Evolutionary conservation across 2,113 vertebrate genomes (phyloP).

Genomic region (Xiphophorus hellerii): DNA sequence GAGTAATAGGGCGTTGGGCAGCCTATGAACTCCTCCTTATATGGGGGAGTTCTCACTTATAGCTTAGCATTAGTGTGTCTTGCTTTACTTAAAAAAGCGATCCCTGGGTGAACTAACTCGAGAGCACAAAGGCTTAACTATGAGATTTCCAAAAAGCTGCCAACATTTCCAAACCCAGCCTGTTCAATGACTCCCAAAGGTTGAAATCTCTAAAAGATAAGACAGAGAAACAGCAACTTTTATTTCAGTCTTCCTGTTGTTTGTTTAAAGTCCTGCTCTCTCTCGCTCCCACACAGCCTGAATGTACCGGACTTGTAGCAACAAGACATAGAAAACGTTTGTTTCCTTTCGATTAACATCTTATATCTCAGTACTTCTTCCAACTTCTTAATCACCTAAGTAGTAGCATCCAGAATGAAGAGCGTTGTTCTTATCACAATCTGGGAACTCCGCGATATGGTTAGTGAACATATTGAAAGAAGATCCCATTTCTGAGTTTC

Average conservation of each 20-base stretch:
- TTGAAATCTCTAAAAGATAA: background rate
- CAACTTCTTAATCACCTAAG: too few species aligned
- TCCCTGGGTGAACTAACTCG: too few species aligned
- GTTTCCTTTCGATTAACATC: background rate
- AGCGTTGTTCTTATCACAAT: background rate
- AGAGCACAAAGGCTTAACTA: too few species aligned
- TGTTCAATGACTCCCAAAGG: background rate
- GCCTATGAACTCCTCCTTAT: constrained; percentile 63
- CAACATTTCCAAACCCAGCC: background rate
- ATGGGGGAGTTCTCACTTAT: constrained; percentile 43
- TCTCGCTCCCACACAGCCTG: too few species aligned
- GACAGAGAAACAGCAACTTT: background rate
- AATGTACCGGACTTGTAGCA: too few species aligned
- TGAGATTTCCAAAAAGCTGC: background rate
- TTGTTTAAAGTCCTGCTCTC: too few species aligned
- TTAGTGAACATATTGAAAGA: background rate
- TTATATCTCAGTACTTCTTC: background rate
- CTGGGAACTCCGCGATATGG: too few species aligned
- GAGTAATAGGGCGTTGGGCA: constrained; percentile 71
- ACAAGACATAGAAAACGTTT: too few species aligned
- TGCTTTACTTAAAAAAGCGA: too few species aligned
- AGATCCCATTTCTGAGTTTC: background rate
- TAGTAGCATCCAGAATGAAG: background rate
- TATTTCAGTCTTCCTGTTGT: background rate
- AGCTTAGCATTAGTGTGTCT: too few species aligned